Conservation (phyloP, 2,113 vertebrate genomes). For the Pluvianellus socialis region DNA sequence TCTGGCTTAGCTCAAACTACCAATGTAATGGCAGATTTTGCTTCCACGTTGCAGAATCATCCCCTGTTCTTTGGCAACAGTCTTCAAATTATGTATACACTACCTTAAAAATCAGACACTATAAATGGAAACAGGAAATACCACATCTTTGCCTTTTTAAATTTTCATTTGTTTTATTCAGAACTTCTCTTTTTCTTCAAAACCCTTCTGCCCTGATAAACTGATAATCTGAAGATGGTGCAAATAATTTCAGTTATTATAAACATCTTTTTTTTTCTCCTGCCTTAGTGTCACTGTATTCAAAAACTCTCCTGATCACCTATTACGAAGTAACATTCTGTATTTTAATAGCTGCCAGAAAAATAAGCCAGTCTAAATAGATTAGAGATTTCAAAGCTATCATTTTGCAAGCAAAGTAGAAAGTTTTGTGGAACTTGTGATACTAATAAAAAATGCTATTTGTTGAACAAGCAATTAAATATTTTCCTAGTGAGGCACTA, state of each 20-base stretch:
- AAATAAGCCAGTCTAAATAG: neutral
- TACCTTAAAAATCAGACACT: neutral
- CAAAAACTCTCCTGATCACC: neutral
- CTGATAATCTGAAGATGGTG: neutral
- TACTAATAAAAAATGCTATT: conserved; percentile 2
- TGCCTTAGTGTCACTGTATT: neutral
- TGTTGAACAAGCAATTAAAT: conserved; percentile 31
- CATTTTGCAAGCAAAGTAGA: neutral
- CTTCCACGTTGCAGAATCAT: neutral
- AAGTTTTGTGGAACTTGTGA: neutral
- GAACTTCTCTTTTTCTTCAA: neutral
- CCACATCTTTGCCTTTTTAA: neutral
- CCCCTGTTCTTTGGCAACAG: neutral
- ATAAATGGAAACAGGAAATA: neutral
- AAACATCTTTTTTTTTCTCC: neutral
- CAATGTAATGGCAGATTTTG: neutral
- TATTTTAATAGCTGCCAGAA: neutral
- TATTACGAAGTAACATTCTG: neutral
- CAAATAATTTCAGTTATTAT: neutral
- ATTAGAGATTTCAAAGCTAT: neutral
- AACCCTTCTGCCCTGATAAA: neutral
- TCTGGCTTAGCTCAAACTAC: too few species aligned
- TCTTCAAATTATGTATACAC: neutral
- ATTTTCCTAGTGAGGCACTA: conserved; percentile 35
- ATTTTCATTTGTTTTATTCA: neutral